Evolutionary conservation across 2,797 vertebrate species (phyloP), one percentile per base, ranked within the genome.

Genomic region (Adelosebastes latens): DNA sequence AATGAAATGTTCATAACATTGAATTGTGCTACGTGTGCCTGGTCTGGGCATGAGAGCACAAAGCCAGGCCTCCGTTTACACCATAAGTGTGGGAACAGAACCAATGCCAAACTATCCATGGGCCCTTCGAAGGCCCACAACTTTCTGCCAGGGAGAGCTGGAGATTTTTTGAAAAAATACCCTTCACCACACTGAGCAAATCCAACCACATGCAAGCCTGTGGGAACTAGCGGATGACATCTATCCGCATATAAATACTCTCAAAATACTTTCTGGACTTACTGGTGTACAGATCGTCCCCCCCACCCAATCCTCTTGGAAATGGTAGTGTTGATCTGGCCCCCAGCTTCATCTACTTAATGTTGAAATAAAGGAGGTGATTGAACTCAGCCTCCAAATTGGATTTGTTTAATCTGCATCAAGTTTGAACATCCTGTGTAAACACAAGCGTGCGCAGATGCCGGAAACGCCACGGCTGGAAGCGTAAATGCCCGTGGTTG

Each of bases 361-460:
- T 89, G 93, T 90, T 92, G 83, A 95, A 95, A 93, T 92, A 89
- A 92, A 92, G 86, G 85, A 94, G 93, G 84, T 92, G 91, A 95
- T 92, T 86, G 83, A 96, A 93, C 87, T 90, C 84, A 82, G 89
- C 58, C 82, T 89, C 89, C 90, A 89, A 91, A 96, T 92, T 94
- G 89, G 93, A 94, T 95, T 95, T 94, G 93, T 94, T 94, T 95
- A 93, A 95, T 95, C 91, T 95, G 87, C 91, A 90, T 93, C 82
- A 88, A 92, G 91, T 89, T 89, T 92, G 87, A 94, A 94, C 91
- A 94, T 94, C 92, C 93, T 95, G 94, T 94, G 92, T 96, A 95
- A 96, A 96, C 94, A 96, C 82, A 81, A 92, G 93, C 93, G 95
- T 94, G 90, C 93, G 94, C 94, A 95, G 93, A 95, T 95, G 93